phyloP scores from a whole-genome alignment of 92 coral and sea anemone species.

The Palythoa grandis region DNA sequence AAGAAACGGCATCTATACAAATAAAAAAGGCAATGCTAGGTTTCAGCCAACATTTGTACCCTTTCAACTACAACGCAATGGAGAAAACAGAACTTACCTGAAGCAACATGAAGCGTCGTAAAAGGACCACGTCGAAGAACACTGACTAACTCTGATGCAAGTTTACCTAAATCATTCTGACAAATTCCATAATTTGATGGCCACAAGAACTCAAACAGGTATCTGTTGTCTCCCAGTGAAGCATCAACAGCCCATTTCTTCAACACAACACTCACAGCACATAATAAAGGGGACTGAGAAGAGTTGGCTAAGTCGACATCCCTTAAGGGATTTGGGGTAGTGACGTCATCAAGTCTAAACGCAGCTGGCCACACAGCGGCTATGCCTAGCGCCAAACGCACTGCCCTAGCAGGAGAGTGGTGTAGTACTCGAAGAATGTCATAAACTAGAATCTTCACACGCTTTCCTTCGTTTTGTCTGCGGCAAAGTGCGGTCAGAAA shows the following conservation, averaged over 20 bases:
- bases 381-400: constrained; percentile 65
- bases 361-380: constrained; percentile 85
- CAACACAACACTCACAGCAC: constrained; percentile 53
- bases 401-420: constrained; percentile 47
- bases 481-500: constrained; percentile 76
- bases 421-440: constrained; percentile 74
- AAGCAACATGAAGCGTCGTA: neutral
- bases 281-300: constrained; percentile 54
- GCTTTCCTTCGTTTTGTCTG: constrained; percentile 61
- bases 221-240: constrained; percentile 50
- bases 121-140: constrained; percentile 9
- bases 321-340: neutral
- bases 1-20: no score
- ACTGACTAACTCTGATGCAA: constrained; percentile 13
- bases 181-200: neutral
- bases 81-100: constrained; percentile 8
- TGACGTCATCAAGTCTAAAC: constrained; percentile 36
- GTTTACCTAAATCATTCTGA: constrained; percentile 12
- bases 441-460: constrained; percentile 67
- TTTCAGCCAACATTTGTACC: neutral
- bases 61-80: neutral
- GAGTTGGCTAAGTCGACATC: neutral
- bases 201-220: constrained; percentile 38
- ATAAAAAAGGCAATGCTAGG: no score
- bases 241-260: constrained; percentile 52